Evolutionary conservation across 1,140 invertebrate species (phyloP), one percentile per base, ranked within the genome.

Genomic region (Drosophila malerkotliana): DNA sequence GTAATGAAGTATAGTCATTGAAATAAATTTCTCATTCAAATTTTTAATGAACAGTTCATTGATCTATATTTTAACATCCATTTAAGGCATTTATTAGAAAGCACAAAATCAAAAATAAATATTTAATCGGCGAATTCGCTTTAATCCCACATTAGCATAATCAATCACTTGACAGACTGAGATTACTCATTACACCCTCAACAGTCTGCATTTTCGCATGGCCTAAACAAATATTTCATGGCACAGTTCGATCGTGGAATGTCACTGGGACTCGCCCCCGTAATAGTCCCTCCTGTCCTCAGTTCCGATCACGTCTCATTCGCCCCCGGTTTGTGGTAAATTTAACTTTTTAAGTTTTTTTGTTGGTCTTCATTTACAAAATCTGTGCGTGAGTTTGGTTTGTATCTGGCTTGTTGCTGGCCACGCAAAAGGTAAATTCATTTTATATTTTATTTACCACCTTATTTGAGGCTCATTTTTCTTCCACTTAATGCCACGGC

Each of bases 381-480:
- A 88, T 87, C 78, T 69, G 74, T 78, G 82, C 82, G 82, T 87
- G 82, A 69, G 77, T 58, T 66, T 79, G 77, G 7, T 79, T 73
- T 51, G 58, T 41, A 30, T 45, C 4, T 7, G 14, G 41, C 41
- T 57, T 26, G 61, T 48, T 79, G 67, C 78, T 63, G 57, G 78
- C 78, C 78, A 83, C 80, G 80, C 83, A 85, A 85, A 82, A 78
- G 59, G 69, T 78, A 82, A 78, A 82, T 85, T 68, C 58, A 74
- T 71, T 77, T 69, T 39, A 76, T 62, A 69, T 87, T 85, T 87
- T 84, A 83, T 83, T 83, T 83, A 69, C 59, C 61, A 58, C 21
- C 77, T 82, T 58, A 87, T 77, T 81, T 67, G 62, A 68, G 47
- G 52, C 82, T 82, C 82, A 82, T 85, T 87, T 87, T 85, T 85